phyloP scores from a whole-genome alignment of 2,113 vertebrate species.

The Chamaea fasciata region DNA sequence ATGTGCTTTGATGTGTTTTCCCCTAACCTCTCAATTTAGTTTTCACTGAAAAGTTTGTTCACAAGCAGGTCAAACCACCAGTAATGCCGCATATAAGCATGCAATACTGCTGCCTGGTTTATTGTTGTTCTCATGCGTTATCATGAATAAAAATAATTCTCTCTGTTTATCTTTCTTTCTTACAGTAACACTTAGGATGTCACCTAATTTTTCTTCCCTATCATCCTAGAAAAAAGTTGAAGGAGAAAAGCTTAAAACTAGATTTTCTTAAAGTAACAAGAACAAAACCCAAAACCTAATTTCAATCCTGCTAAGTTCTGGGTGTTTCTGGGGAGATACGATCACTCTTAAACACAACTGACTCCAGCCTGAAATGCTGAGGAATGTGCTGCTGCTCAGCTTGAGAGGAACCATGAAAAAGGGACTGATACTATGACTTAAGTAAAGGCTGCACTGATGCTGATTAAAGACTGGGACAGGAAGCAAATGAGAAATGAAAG shows the following conservation, averaged over 20 bases:
- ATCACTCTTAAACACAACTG: background rate
- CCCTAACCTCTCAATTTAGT: background rate
- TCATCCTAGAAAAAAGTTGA: background rate
- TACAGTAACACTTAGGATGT: background rate
- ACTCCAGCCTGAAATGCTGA: background rate
- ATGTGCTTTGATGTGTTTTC: background rate
- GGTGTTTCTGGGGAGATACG: background rate
- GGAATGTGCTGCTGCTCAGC: background rate
- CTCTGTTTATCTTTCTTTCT: background rate
- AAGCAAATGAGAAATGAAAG: background rate
- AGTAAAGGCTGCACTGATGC: background rate
- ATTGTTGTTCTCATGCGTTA: background rate
- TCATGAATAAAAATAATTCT: background rate
- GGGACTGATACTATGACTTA: background rate
- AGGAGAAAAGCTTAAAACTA: background rate
- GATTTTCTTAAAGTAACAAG: background rate
- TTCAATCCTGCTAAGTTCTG: background rate
- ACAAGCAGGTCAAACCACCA: background rate
- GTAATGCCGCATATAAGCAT: background rate
- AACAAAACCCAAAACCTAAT: background rate
- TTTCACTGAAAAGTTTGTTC: background rate
- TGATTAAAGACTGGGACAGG: background rate
- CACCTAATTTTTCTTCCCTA: background rate
- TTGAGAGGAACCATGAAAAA: background rate
- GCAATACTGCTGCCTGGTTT: background rate